A percentile compares a stretch with the other conserved stretches of the same genome.
Evolutionary conservation across 2,113 vertebrate species (phyloP).

Genomic region (Halichoerus grypus): DNA sequence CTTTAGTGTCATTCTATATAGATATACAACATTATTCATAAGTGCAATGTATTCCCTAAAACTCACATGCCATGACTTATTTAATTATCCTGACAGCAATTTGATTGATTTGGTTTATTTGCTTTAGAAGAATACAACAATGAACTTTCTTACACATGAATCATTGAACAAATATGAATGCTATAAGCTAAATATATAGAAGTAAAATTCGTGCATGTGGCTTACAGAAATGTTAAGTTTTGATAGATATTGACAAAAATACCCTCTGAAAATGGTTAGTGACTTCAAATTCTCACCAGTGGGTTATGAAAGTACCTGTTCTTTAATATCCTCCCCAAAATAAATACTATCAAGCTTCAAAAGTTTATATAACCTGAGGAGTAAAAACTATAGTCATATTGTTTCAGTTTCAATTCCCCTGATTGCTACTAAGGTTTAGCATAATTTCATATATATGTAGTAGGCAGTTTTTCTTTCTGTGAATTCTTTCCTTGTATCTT

Average conservation of each 20-base stretch:
- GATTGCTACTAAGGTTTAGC: background rate
- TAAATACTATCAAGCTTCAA: background rate
- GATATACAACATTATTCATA: background rate
- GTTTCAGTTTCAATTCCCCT: background rate
- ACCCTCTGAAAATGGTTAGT: background rate
- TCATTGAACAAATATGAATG: background rate
- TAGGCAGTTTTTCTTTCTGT: background rate
- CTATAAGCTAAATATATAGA: background rate
- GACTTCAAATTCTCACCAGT: background rate
- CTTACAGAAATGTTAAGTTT: conserved; percentile 16
- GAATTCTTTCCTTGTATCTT: background rate
- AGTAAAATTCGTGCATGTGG: background rate
- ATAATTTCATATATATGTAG: background rate
- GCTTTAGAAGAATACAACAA: background rate
- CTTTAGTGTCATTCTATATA: background rate
- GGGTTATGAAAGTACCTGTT: background rate
- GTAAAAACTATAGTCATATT: background rate
- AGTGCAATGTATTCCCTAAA: background rate
- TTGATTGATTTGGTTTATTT: conserved; percentile 38
- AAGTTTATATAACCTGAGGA: background rate
- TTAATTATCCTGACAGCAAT: conserved; percentile 22
- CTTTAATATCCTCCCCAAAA: background rate
- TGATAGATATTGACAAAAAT: conserved; percentile 9
- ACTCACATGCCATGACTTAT: background rate
- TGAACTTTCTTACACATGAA: background rate